phyloP scores from a whole-genome alignment of 2,113 vertebrate species.

The Phainopepla nitens region DNA sequence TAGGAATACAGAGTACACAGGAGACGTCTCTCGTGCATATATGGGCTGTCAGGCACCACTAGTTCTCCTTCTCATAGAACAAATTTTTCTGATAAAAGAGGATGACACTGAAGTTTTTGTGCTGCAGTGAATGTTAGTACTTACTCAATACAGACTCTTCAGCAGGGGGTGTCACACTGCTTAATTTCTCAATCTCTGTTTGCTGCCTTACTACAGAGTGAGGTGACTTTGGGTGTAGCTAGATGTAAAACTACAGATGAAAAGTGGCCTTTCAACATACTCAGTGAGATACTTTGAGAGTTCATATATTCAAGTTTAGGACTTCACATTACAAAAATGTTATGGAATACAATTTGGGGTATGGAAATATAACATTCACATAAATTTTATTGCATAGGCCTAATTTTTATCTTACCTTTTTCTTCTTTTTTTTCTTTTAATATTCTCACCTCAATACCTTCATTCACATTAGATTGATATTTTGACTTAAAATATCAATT shows the following conservation, averaged over 20 bases:
- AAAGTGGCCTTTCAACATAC: background rate
- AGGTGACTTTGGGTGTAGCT: background rate
- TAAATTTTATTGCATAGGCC: background rate
- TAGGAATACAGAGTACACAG: background rate
- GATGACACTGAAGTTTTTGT: background rate
- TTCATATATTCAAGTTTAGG: background rate
- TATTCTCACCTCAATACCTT: background rate
- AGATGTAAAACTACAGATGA: background rate
- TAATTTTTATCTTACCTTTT: background rate
- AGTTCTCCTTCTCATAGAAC: background rate
- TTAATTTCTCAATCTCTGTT: background rate
- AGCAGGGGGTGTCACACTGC: background rate
- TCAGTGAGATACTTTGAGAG: background rate
- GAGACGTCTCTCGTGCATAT: rapidly evolving
- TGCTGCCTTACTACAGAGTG: background rate
- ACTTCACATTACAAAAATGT: background rate
- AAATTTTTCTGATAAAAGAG: background rate
- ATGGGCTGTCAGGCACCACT: background rate
- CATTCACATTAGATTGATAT: background rate
- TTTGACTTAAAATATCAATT: background rate
- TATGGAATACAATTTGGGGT: background rate
- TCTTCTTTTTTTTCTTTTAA: background rate
- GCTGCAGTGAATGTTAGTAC: background rate
- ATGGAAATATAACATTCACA: rapidly evolving
- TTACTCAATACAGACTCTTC: background rate